These are phyloP conservation scores for Terebella lapidaria DNA, from an alignment of 2,888 invertebrate species.

Conservation along the genomic window DNA sequence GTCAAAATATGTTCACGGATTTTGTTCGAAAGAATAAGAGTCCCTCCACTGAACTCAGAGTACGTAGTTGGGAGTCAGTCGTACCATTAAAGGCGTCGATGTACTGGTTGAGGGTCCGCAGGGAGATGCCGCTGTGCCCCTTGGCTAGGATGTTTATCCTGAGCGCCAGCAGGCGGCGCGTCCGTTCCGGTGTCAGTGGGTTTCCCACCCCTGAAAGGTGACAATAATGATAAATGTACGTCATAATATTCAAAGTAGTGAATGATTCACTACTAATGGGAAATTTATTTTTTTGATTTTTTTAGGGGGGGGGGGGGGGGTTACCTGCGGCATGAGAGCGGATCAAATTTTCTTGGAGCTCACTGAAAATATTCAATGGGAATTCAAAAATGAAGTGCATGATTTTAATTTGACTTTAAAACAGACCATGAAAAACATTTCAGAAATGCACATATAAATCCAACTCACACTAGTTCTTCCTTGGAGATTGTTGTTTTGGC, in stretches of 20 bases:
- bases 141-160: slow-evolving; percentile 67
- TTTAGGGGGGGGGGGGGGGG: too few species aligned
- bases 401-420: too few species aligned
- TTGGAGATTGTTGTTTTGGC: slow-evolving; percentile 59
- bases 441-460: too few species aligned
- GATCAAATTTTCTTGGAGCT: slow-evolving; percentile 64
- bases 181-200: slow-evolving; percentile 60
- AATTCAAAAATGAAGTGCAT: too few species aligned
- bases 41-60: too few species aligned
- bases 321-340: slow-evolving; percentile 62
- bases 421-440: too few species aligned
- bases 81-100: slow-evolving; percentile 65
- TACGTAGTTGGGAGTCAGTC: too few species aligned
- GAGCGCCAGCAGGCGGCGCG: slow-evolving; percentile 63
- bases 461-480: slow-evolving; percentile 59
- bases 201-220: slow-evolving; percentile 60
- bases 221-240: not conserved
- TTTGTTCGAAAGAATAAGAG: too few species aligned
- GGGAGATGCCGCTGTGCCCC: slow-evolving; percentile 64
- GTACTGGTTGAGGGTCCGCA: slow-evolving; percentile 59
- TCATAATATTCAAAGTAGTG: not conserved
- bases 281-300: too few species aligned
- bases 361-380: slow-evolving; percentile 52
- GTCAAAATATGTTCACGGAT: too few species aligned
- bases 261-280: too few species aligned